Conservation (phyloP, 2,888 invertebrate species). For the Drosophila meridionalis region DNA sequence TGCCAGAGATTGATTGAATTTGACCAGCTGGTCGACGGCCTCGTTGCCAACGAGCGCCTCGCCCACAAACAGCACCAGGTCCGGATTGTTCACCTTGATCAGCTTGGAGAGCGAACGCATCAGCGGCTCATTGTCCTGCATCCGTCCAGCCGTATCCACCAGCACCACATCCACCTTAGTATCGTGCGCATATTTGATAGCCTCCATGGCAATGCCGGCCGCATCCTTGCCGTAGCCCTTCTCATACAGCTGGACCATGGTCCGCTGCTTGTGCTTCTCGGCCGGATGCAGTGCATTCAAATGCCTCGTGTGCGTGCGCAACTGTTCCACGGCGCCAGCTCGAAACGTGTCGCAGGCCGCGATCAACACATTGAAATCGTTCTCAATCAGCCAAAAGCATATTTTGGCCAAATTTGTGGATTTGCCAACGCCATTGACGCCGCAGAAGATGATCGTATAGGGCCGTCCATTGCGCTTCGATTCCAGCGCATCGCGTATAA, state of each 20-base stretch:
- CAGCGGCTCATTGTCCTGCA: constrained; percentile 99
- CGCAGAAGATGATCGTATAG: constrained; percentile 98
- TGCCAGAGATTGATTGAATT: constrained; percentile 99
- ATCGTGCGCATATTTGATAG: constrained; percentile 95
- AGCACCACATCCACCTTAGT: constrained; percentile 94
- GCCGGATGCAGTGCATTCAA: constrained; percentile 97
- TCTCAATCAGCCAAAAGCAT: constrained; percentile 99
- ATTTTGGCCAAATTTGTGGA: constrained; percentile 99
- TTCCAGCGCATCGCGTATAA: constrained; percentile 97
- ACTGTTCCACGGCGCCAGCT: constrained; percentile 99
- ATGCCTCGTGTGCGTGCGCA: constrained; percentile 96
- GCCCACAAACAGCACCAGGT: constrained; percentile 99
- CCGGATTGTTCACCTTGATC: constrained; percentile 98
- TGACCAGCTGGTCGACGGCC: constrained; percentile 99
- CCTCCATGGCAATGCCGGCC: constrained; percentile 99
- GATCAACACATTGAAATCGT: constrained; percentile 96
- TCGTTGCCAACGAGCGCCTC: constrained; percentile 99
- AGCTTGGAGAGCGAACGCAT: constrained; percentile 99
- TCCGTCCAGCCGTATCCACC: constrained; percentile 99
- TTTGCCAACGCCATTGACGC: constrained; percentile 99
- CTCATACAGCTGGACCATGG: constrained; percentile 98
- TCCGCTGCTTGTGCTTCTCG: constrained; percentile 88
- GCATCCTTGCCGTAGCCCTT: constrained; percentile 99
- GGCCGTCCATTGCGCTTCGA: constrained; percentile 93
- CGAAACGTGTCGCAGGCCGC: constrained; percentile 99